Percentiles rank a stretch among this genome's conserved stretches.
Evolutionary conservation across 2,888 invertebrate species (phyloP).

Genomic region (Cheilosia soror): DNA sequence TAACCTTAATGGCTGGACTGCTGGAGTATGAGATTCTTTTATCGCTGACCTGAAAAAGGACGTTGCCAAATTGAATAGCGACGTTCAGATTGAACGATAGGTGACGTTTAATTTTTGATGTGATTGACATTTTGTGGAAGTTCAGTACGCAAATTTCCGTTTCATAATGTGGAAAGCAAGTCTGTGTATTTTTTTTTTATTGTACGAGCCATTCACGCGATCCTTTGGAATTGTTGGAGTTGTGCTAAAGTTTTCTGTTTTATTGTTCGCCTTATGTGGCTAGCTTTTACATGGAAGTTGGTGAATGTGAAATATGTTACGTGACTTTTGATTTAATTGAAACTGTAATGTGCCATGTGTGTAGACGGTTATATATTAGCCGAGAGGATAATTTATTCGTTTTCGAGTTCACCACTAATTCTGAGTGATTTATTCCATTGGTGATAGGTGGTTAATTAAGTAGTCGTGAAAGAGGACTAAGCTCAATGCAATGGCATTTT

Average conservation of each 20-base stretch:
- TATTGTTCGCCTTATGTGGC: conserved; percentile 7
- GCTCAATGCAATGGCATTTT: neutral
- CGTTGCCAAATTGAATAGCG: conserved; percentile 17
- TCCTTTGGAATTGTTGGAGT: conserved; percentile 14
- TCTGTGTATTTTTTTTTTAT: conserved; percentile 2
- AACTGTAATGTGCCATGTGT: neutral
- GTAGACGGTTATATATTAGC: conserved; percentile 3
- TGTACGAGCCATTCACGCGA: conserved; percentile 34
- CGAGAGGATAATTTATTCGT: conserved; percentile 9
- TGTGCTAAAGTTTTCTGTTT: neutral
- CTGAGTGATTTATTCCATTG: conserved; percentile 23
- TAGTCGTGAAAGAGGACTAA: neutral
- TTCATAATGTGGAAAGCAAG: conserved; percentile 18
- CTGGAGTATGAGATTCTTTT: neutral
- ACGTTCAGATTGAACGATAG: conserved; percentile 40
- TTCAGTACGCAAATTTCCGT: conserved; percentile 16
- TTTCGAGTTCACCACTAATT: neutral
- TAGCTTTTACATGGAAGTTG: neutral
- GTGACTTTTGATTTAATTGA: conserved; percentile 38
- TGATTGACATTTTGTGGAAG: conserved; percentile 31
- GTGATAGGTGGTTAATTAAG: conserved; percentile 21
- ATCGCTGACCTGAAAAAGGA: conserved; percentile 32
- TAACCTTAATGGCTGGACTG: neutral
- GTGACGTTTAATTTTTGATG: conserved; percentile 15
- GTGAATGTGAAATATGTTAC: conserved; percentile 14